Evolutionary conservation across 2,113 vertebrate genomes (phyloP).

Genomic region (Austrofundulus limnaeus): DNA sequence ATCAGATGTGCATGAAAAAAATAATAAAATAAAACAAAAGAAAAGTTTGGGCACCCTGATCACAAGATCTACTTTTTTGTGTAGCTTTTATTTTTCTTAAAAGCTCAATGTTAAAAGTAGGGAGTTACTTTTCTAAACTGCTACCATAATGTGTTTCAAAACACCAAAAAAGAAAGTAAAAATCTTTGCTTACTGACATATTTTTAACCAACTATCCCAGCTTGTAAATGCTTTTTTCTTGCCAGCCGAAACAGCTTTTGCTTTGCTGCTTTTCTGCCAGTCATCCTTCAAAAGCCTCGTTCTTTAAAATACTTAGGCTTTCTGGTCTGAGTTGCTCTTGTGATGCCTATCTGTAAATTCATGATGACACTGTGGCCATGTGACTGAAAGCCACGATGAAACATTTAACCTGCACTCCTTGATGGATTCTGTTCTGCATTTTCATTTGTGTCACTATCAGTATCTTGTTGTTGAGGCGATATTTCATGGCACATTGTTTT

Average conservation of each 20-base stretch:
- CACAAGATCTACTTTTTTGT: no score
- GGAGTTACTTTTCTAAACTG: background rate
- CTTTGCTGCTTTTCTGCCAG: background rate
- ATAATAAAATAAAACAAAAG: no score
- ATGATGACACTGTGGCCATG: background rate
- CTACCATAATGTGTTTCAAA: background rate
- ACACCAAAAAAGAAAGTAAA: background rate
- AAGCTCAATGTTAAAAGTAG: no score
- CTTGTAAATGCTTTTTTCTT: background rate
- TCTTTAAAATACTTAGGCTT: background rate
- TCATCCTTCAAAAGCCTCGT: background rate
- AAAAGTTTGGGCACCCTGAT: background rate
- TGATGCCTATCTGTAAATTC: background rate
- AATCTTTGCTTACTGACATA: background rate
- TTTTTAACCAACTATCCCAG: background rate
- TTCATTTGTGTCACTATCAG: background rate
- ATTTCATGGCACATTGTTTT: no score
- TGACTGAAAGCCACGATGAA: background rate
- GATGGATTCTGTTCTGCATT: background rate
- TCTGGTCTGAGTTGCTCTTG: background rate
- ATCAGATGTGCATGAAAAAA: background rate
- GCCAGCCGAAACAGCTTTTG: background rate
- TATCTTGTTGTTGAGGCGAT: background rate
- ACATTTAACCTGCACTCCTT: background rate
- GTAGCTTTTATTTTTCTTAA: no score